These are phyloP conservation scores for Atherinosoma microstoma DNA, from an alignment of 2,797 vertebrate genomes.

Conservation along the genomic window DNA sequence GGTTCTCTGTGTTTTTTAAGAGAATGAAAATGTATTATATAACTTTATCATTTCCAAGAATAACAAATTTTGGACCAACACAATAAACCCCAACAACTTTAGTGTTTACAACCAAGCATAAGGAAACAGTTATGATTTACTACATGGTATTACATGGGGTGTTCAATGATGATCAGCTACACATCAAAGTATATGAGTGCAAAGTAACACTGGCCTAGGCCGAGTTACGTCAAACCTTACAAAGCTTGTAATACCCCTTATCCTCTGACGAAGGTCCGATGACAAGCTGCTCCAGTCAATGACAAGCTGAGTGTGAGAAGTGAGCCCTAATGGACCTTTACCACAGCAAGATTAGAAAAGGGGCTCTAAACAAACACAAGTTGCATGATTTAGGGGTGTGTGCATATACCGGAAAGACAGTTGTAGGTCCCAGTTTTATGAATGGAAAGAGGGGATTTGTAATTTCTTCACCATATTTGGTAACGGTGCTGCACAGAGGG, in stretches of 20 bases:
- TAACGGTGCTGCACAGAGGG: conserved; percentile 70
- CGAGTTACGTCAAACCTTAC: conserved; percentile 84
- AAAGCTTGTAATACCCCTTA: conserved; percentile 87
- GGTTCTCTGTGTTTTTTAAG: conserved; percentile 1
- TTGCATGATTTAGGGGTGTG: conserved; percentile 26
- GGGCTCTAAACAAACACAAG: conserved; percentile 48
- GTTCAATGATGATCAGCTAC: conserved; percentile 61
- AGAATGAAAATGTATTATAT: conserved; percentile 1
- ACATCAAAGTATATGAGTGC: conserved; percentile 67
- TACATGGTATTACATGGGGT: conserved; percentile 6
- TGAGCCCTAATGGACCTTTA: conserved; percentile 62
- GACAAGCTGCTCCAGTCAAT: conserved; percentile 83
- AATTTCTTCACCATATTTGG: conserved; percentile 85
- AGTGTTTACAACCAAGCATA: conserved; percentile 21
- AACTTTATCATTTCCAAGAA: not conserved
- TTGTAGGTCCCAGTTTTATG: conserved; percentile 75
- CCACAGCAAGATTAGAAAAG: conserved; percentile 62
- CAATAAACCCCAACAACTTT: conserved; percentile 12
- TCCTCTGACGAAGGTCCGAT: conserved; percentile 86
- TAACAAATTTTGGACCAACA: not conserved
- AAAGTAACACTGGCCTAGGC: conserved; percentile 69
- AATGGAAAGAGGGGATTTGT: conserved; percentile 81
- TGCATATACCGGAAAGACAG: conserved; percentile 38
- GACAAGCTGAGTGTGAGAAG: conserved; percentile 75
- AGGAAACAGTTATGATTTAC: conserved; percentile 53